Percentiles rank a stretch among this genome's conserved stretches.
Evolutionary conservation across 2,113 vertebrate genomes (phyloP).

Genomic region (Papio anubis): DNA sequence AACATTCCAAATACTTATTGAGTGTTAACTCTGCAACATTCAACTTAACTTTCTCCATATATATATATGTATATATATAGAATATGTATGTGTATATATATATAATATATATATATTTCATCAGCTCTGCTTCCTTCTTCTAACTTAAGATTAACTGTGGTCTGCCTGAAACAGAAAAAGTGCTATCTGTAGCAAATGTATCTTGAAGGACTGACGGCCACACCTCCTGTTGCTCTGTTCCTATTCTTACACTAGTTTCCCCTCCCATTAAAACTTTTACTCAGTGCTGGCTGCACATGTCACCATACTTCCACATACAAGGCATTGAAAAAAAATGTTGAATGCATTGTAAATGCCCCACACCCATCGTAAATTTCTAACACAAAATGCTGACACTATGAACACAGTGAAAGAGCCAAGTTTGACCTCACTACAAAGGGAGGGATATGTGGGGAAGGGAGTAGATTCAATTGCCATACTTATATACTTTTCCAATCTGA

Average conservation of each 20-base stretch:
- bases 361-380: background rate
- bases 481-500: background rate
- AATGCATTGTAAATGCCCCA: background rate
- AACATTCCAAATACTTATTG: background rate
- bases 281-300: background rate
- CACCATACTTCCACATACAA: background rate
- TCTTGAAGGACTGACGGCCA: background rate
- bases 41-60: background rate
- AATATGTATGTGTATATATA: no score
- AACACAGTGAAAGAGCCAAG: background rate
- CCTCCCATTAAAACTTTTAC: background rate
- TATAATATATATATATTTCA: background rate
- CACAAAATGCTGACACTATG: background rate
- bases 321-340: background rate
- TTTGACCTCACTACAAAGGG: background rate
- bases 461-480: background rate
- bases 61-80: no score
- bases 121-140: background rate
- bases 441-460: background rate
- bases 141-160: background rate
- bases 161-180: background rate
- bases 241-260: background rate
- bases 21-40: background rate
- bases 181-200: background rate
- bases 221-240: background rate